phyloP scores from a whole-genome alignment of 2,888 invertebrate genomes.

The Trichogramma evanescens region DNA sequence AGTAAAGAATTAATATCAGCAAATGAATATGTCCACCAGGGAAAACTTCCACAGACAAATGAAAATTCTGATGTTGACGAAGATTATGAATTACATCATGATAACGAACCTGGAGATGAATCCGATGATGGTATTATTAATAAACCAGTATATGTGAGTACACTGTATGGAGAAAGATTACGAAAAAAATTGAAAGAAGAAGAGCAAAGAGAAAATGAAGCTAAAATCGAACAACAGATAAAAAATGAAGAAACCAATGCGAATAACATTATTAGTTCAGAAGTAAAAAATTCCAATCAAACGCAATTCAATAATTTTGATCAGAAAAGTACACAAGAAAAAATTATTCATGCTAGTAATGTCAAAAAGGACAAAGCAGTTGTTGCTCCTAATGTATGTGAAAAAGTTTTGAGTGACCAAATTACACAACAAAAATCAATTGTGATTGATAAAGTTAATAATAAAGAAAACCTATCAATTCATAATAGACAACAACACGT shows the following conservation, averaged over 20 bases:
- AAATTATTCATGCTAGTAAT: neutral
- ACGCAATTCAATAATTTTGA: neutral
- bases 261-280: constrained; percentile 1
- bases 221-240: neutral
- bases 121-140: constrained; percentile 18
- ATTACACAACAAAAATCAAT: neutral
- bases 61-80: neutral
- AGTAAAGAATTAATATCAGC: neutral
- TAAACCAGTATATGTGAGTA: constrained; percentile 26
- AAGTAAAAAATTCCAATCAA: neutral
- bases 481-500: neutral
- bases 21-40: neutral
- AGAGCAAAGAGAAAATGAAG: constrained; percentile 3
- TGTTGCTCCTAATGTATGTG: neutral
- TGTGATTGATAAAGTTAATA: constrained; percentile 3
- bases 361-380: neutral
- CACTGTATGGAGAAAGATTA: constrained; percentile 37
- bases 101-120: neutral
- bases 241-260: constrained; percentile 8
- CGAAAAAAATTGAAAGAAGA: constrained; percentile 25
- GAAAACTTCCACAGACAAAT: too few species aligned
- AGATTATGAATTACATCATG: neutral
- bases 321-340: neutral
- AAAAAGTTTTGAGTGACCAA: neutral
- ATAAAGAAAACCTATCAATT: constrained; percentile 14